Base-by-base conservation (phyloP, 2,797 vertebrate species). In the Lacerta viridis region DNA sequence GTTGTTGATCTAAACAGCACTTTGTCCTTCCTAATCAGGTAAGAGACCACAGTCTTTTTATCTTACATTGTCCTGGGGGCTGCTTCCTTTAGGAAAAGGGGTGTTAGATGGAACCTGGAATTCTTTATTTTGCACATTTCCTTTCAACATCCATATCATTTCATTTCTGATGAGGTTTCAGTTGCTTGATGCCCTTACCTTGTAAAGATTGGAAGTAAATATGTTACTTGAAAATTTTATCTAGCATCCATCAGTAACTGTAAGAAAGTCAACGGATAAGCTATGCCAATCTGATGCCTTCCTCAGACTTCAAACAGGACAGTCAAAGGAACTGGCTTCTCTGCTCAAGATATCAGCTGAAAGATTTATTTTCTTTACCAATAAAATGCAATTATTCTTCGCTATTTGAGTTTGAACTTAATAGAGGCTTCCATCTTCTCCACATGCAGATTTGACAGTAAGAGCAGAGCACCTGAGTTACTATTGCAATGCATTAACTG, bases 11-110 rank as follows among this genome's bases (percentile, higher is more conserved):
- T 88, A 95, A 94, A 84, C 90, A 68, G 87, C 85, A 80, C 71
- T 91, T 17, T 89, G n/a, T 80, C 85, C 78, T 90, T 92, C 43
- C 83, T 64, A 87, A 88, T 81, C 23, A 87, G 92, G 91, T 90
- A 92, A 71, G 90, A 93, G 82, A 95, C 82, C 93, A 50, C 86
- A 87, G 78, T 18, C 86, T 92, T 8, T 90, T 61, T 81, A 68
- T 84, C 88, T 77, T 75, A 1, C 68, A 89, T 80, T 18, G 68
- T 55, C 10, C 76, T 86, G 82, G 86, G 75, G 50, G 80, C 76
- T 74, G 85, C 75, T 18, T 83, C 1, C 78, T 87, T 88, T 84
- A 71, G 68, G 41, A 36, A 88, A 86, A 68, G 5, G 23, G 18
- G 18, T 72, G 71, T n/a, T 29, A 76, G 78, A 33, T n/a, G 81